Base-by-base conservation (phyloP, 2,888 invertebrate genomes). In the Drosophila greeni region DNA sequence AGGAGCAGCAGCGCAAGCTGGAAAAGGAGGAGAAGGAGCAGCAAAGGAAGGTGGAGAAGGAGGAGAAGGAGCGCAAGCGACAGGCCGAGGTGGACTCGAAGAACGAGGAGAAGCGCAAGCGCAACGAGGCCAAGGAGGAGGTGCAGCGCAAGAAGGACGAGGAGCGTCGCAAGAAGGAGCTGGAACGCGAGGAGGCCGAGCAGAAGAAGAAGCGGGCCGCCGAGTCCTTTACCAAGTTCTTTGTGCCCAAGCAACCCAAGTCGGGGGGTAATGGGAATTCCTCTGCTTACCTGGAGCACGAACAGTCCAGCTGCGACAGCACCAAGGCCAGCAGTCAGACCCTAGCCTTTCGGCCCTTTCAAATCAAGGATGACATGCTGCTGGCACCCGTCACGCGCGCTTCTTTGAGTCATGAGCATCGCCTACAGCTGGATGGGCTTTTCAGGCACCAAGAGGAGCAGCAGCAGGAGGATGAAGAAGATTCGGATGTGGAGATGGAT, bases 301-400 rank as follows among this genome's bases (percentile, higher is more conserved):
- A 78, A 8, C 76, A 68, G 11, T 78, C 72, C 14, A 79, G 65
- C 52, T 47, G 75, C 62, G 72, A 78, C 58, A 60, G 70, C 56
- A 51, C 65, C 49, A 40, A 62, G 48, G 61, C 3, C 49, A 73
- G 72, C n/a, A 42, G 42, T 0, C 79, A 81, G 18, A 80, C 82
- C 4, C 86, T 89, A 12, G 90, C 90, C 58, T 94, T 94, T 75
- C 92, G 92, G 89, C 92, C 93, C 2, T 93, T 93, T 75, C 91
- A 92, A 87, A 89, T 97, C 5, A 97, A 97, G 89, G 92, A 92
- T 36, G 95, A 96, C 85, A 97, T 98, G 97, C 92, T 93, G 85
- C 85, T 98, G 66, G 97, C 98, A 2, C 96, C 96, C 0, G 83
- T 91, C 5, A 88, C 90, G 16, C 91, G 97, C 70, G 90, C 90